phyloP scores from a whole-genome alignment of 2,888 invertebrate genomes.

The Mactromeris polynyma region DNA sequence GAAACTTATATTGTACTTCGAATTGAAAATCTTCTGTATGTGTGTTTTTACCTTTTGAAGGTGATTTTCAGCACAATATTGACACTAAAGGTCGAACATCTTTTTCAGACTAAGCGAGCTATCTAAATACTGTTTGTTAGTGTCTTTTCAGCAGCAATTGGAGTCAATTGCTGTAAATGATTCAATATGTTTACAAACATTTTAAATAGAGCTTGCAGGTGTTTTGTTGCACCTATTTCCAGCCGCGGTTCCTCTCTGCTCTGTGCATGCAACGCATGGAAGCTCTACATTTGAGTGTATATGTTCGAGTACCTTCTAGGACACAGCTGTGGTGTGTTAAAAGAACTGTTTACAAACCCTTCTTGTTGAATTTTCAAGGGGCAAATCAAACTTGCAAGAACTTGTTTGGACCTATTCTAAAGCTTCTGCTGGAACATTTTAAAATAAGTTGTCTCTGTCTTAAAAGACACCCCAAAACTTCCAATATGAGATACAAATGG shows the following conservation, averaged over 20 bases:
- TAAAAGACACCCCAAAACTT: constrained; percentile 10
- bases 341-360: constrained; percentile 36
- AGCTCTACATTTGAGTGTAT: not conserved
- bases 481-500: constrained; percentile 38
- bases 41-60: not conserved
- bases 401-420: not conserved
- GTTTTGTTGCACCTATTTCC: not conserved
- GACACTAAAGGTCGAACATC: constrained; percentile 19
- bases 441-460: constrained; percentile 42
- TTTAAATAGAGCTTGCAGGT: not conserved
- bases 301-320: not conserved
- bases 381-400: not conserved
- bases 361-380: not conserved
- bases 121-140: constrained; percentile 10
- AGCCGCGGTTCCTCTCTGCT: not conserved
- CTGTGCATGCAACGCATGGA: not conserved
- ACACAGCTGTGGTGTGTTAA: not conserved
- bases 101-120: not conserved
- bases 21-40: constrained; percentile 3
- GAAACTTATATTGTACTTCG: constrained; percentile 14
- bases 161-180: constrained; percentile 23
- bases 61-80: not conserved
- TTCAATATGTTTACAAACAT: constrained; percentile 21
- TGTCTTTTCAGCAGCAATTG: constrained; percentile 32
- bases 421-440: constrained; percentile 21